Percentiles rank a stretch among this genome's conserved stretches.
These are phyloP conservation scores for Coracopsis vasa DNA, from an alignment of 2,113 vertebrate genomes.

Conservation along the genomic window DNA sequence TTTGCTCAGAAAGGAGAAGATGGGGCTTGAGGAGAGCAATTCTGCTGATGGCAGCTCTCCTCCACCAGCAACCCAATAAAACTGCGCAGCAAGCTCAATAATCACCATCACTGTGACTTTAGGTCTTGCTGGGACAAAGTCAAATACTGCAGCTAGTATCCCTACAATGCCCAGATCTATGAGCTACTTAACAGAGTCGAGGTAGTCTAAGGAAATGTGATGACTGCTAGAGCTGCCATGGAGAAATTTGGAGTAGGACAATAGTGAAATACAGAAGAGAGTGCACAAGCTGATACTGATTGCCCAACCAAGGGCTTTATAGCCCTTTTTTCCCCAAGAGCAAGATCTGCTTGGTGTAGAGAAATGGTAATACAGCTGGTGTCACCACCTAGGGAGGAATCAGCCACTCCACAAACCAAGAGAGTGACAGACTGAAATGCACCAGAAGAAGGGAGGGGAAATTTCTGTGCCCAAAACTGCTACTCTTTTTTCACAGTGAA, in stretches of 20 bases:
- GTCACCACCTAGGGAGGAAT: not conserved
- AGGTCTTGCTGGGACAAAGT: not conserved
- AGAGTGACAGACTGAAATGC: accelerated
- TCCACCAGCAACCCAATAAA: not conserved
- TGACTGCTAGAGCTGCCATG: not conserved
- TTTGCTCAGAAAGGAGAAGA: not conserved
- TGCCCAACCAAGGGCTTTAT: not conserved
- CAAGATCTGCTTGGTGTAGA: not conserved
- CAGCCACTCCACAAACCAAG: not conserved
- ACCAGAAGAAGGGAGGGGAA: accelerated
- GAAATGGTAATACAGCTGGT: not conserved
- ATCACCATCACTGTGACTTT: not conserved
- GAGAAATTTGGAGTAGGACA: not conserved
- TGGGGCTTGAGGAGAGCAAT: accelerated
- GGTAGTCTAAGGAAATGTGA: not conserved
- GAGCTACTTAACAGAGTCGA: not conserved
- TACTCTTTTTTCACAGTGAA: not conserved
- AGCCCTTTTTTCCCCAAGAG: not conserved
- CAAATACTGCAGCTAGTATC: not conserved
- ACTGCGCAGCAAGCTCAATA: not conserved
- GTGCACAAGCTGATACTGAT: not conserved
- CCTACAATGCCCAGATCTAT: not conserved
- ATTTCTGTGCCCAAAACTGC: not conserved
- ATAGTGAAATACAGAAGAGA: not conserved
- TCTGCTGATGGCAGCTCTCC: not conserved